These are phyloP conservation scores for Cepphus grylle DNA, from an alignment of 2,113 vertebrate species.

Conservation along the genomic window DNA sequence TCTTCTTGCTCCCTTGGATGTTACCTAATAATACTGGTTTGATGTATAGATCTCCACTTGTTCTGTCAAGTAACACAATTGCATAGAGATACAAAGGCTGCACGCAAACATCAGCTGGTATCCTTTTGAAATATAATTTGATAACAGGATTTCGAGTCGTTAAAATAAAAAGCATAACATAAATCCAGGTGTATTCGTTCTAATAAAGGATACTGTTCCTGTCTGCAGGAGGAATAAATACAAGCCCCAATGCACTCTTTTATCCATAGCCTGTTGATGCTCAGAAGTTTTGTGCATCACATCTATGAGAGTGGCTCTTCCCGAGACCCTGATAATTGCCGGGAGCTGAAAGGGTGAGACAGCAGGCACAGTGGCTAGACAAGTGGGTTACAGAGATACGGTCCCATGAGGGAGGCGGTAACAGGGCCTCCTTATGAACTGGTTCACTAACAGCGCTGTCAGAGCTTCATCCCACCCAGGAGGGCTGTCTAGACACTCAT, in stretches of 20 bases:
- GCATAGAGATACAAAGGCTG: neutral
- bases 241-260: neutral
- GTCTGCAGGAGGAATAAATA: neutral
- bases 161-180: neutral
- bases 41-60: neutral
- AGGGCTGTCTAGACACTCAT: conserved; percentile 41
- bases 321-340: neutral
- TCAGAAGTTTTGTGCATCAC: neutral
- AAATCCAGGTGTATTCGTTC: neutral
- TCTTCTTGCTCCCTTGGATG: neutral
- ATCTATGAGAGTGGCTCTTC: neutral
- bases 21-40: neutral
- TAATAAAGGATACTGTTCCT: neutral
- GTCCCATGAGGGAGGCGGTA: neutral
- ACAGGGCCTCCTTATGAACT: neutral
- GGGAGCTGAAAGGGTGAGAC: neutral
- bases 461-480: neutral
- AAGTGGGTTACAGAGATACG: neutral
- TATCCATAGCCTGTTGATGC: neutral
- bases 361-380: neutral
- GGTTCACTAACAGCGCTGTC: neutral
- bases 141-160: neutral
- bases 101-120: neutral
- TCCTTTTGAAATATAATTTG: neutral
- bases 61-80: neutral